Evolutionary conservation across 2,888 invertebrate genomes (phyloP), one percentile per base, ranked within the genome.

Genomic region (Trissolcus brochymenae): DNA sequence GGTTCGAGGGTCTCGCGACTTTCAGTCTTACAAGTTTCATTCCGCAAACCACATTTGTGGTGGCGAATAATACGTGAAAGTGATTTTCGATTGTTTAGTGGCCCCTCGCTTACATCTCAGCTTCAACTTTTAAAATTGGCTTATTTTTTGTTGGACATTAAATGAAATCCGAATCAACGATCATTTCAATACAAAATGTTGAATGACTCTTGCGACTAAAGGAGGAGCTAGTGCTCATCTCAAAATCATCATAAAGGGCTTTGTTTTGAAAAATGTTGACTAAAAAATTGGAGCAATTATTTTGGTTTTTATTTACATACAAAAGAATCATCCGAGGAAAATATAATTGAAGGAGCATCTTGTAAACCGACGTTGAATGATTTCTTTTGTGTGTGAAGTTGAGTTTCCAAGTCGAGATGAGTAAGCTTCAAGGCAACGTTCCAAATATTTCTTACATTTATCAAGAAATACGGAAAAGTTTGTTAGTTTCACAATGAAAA

Each of bases 11-110:
- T 73, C 76, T 78, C 80, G 83, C 82, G 83, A 80, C 84, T 82
- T 87, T 35, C 87, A 87, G 87, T 88, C 87, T 84, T 79, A 83
- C 83, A 84, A 84, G 83, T 83, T 86, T 85, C 82, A 82, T 81
- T 81, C 78, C 68, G 71, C 73, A 70, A 65, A 67, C 66, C 62
- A 71, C 77, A 75, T 72, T 76, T 74, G 68, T 66, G 74, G 65
- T 51, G 59, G 46, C 64, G 54, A 66, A 55, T 40, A 51, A 59
- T 25, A 64, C 43, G 71, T 54, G 64, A 62, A 75, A 59, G 70
- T 66, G 78, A 50, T 35, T 25, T 29, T 54, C 4, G 25, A 55
- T 9, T 16, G 14, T 54, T 1, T 9, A 50, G 14, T 16, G 46
- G 16, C 1, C 19, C 35, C 35, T 35, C 35, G 25, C 25, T 9